phyloP scores from a whole-genome alignment of 1,140 invertebrate species.

The Periplaneta americana region DNA sequence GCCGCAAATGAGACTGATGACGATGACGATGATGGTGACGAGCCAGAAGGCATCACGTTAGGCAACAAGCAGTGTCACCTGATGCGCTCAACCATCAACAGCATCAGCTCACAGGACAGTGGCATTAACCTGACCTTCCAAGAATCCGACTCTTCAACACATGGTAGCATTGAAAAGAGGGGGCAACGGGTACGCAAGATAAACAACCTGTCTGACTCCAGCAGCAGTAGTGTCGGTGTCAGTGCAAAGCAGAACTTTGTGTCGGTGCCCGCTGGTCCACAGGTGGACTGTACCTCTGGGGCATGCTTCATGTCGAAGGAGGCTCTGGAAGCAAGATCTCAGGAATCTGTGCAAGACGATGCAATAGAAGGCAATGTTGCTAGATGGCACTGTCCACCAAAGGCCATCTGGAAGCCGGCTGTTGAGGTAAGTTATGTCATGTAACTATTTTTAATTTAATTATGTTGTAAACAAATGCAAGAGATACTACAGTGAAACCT shows the following conservation, averaged over 20 bases:
- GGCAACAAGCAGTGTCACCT: background rate
- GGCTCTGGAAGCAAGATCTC: background rate
- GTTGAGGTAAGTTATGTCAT: slow-evolving; percentile 62
- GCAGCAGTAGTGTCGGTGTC: background rate
- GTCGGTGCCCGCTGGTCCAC: background rate
- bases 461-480: too few species aligned
- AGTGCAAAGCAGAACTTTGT: background rate
- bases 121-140: slow-evolving; percentile 68
- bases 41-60: slow-evolving; percentile 20
- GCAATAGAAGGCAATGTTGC: background rate
- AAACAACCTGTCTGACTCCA: background rate
- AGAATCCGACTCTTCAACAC: slow-evolving; percentile 34
- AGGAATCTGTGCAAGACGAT: background rate
- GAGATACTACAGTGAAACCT: too few species aligned
- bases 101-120: slow-evolving; percentile 67
- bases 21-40: slow-evolving; percentile 42
- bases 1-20: slow-evolving; percentile 26
- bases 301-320: background rate
- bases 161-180: background rate
- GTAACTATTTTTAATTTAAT: too few species aligned
- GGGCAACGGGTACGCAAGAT: background rate
- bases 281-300: background rate
- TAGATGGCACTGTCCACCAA: slow-evolving; percentile 71
- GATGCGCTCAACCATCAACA: slow-evolving; percentile 42
- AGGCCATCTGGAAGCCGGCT: slow-evolving; percentile 73